Conservation (phyloP, 2,113 vertebrate genomes). For the Pyxicephalus adspersus region DNA sequence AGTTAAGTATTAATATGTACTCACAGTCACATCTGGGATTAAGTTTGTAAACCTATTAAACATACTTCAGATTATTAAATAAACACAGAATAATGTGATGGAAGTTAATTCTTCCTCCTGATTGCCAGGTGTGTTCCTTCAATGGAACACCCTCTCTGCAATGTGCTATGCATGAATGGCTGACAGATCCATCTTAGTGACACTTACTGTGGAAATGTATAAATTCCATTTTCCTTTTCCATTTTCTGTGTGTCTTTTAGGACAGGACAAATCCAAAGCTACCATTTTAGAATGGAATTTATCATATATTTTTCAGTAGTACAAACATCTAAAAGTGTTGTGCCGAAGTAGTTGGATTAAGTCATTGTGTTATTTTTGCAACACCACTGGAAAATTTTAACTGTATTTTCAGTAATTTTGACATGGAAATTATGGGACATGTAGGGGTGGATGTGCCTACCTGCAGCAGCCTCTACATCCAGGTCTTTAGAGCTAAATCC, state of each 20-base stretch:
- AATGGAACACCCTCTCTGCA: neutral
- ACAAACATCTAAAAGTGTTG: too few relatives aligned
- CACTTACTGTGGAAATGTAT: neutral
- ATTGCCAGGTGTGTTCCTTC: constrained; percentile 17
- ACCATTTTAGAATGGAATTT: neutral
- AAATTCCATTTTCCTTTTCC: neutral
- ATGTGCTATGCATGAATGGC: neutral
- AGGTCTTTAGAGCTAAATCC: too few relatives aligned
- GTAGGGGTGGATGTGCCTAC: too few relatives aligned
- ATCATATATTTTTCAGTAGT: too few relatives aligned
- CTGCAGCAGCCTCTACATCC: too few relatives aligned
- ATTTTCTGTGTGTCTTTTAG: neutral
- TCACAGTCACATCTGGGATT: constrained; percentile 5
- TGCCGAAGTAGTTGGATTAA: too few relatives aligned
- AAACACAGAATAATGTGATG: constrained; percentile 11
- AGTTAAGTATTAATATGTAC: constrained; percentile 25
- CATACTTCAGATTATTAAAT: constrained; percentile 37
- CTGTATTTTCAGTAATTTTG: too few relatives aligned
- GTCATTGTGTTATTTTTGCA: too few relatives aligned
- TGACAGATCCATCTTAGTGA: constrained; percentile 17
- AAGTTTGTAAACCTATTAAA: constrained; percentile 34
- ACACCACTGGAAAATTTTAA: too few relatives aligned
- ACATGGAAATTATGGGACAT: too few relatives aligned
- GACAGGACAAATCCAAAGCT: too few relatives aligned
- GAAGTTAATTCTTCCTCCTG: neutral